Percentiles rank a stretch among this genome's conserved stretches.
phyloP scores from a whole-genome alignment of 1,140 invertebrate species.

The Drosophila ficusphila region DNA sequence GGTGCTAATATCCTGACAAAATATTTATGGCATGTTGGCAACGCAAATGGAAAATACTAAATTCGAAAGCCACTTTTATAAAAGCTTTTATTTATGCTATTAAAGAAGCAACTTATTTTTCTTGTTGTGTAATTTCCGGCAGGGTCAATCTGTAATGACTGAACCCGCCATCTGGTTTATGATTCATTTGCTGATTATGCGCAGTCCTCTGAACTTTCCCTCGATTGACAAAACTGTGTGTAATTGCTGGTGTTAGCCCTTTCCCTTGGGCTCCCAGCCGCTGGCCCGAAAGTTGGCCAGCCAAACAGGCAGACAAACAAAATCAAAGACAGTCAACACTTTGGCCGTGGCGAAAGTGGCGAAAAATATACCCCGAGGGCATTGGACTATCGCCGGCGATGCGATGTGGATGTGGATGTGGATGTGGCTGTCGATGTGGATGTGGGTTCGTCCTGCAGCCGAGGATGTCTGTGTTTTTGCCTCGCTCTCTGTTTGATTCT shows the following conservation, averaged over 20 bases:
- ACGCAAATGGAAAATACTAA: too few species aligned
- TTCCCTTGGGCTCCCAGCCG: slow-evolving; percentile 5
- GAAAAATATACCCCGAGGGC: slow-evolving; percentile 72
- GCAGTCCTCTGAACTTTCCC: slow-evolving; percentile 6
- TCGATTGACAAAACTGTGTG: slow-evolving; percentile 40
- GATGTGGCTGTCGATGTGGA: too few species aligned
- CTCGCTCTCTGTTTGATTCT: slow-evolving; percentile 4
- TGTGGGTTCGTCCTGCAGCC: slow-evolving; percentile 20
- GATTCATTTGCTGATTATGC: slow-evolving; percentile 42
- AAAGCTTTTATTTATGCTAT: too few species aligned
- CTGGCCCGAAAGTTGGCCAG: background rate
- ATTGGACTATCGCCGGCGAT: slow-evolving; percentile 52
- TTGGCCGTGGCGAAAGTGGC: slow-evolving; percentile 65
- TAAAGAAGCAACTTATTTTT: background rate
- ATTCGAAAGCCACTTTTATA: too few species aligned
- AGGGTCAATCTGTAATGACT: background rate
- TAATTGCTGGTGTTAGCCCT: slow-evolving; percentile 39
- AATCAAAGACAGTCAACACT: slow-evolving; percentile 80
- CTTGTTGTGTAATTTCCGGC: background rate
- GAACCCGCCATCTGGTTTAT: slow-evolving; percentile 12
- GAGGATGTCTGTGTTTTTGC: background rate
- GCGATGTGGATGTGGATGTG: too few species aligned
- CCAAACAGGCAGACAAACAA: slow-evolving; percentile 64
- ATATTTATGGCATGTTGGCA: too few species aligned
- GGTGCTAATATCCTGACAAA: too few species aligned